Percentiles rank a stretch among this genome's conserved stretches.
Evolutionary conservation across 2,113 vertebrate species (phyloP).

Genomic region (Dicentrarchus labrax): DNA sequence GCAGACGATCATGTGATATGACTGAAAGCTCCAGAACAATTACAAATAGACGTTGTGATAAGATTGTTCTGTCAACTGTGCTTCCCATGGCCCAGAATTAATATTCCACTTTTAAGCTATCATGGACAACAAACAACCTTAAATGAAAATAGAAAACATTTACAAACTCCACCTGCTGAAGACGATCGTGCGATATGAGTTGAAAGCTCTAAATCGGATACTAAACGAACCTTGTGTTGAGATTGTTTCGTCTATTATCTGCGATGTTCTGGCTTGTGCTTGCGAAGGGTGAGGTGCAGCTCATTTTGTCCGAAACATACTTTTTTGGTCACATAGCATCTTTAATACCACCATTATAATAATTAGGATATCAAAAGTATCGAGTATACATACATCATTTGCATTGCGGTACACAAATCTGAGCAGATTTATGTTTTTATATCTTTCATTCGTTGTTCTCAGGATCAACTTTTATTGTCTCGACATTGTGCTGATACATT

Average conservation of each 20-base stretch:
- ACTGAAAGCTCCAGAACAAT: not conserved
- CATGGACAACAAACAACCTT: not conserved
- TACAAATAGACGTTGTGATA: not conserved
- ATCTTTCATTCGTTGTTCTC: conserved; percentile 79
- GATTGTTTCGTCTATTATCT: not conserved
- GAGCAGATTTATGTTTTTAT: conserved; percentile 81
- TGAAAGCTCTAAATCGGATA: not conserved
- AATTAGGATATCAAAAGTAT: conserved; percentile 86
- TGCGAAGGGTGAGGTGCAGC: conserved; percentile 35
- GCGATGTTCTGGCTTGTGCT: not conserved
- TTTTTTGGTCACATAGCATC: conserved; percentile 84
- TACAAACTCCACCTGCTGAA: not conserved
- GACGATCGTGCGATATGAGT: not conserved
- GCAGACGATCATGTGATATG: not conserved
- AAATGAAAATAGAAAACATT: not conserved
- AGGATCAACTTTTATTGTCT: conserved; percentile 80
- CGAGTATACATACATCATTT: conserved; percentile 86
- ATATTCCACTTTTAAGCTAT: not conserved
- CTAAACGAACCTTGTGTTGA: not conserved
- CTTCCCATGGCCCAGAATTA: not conserved
- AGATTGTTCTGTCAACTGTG: not conserved
- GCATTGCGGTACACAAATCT: conserved; percentile 83
- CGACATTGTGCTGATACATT: conserved; percentile 83
- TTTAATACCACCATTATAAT: conserved; percentile 86
- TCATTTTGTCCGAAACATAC: conserved; percentile 60